Conservation (phyloP, 35 echinoderm and acorn worm species). For the Strongylocentrotus purpuratus region DNA sequence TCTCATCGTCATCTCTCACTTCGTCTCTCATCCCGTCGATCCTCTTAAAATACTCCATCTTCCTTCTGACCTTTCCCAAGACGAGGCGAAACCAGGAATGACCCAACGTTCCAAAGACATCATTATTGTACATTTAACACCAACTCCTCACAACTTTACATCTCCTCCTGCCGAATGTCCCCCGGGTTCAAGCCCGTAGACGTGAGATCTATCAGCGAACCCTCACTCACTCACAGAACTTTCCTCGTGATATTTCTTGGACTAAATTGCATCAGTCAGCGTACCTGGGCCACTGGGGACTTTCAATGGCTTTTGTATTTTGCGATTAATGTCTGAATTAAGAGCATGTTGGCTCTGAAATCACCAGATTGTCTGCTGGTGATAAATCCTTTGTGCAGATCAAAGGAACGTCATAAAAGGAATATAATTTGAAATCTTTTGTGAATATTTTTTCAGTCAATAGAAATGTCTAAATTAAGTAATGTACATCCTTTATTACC, state of each 20-base stretch:
- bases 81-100: background rate
- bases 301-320: background rate
- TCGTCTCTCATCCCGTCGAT: background rate
- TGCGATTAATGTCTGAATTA: constrained; percentile 11
- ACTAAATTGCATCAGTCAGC: background rate
- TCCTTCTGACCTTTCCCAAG: background rate
- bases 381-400: background rate
- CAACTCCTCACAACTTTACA: background rate
- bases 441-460: background rate
- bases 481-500: too few species aligned
- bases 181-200: background rate
- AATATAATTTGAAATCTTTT: background rate
- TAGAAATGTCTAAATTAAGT: too few species aligned
- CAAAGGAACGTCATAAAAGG: background rate
- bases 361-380: background rate
- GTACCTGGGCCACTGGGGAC: background rate
- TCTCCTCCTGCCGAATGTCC: background rate
- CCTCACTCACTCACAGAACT: background rate
- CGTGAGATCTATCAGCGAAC: background rate
- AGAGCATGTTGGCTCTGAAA: background rate
- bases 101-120: background rate
- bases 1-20: background rate
- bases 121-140: constrained; percentile 19
- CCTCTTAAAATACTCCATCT: background rate
- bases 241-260: background rate